phyloP scores from a whole-genome alignment of 2,888 invertebrate genomes.

The Protophormia terraenovae region DNA sequence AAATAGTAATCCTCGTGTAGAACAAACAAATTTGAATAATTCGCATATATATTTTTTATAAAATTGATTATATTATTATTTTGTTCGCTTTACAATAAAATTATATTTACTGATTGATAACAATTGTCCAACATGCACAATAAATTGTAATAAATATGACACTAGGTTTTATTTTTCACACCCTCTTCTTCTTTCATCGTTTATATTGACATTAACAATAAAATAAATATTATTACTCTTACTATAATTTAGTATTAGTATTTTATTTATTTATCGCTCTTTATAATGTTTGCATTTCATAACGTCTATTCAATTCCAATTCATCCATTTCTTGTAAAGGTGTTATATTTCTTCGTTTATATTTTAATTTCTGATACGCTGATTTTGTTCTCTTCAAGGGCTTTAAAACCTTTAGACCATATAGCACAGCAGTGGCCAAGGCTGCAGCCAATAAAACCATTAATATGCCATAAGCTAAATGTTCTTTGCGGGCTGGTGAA shows the following conservation, averaged over 20 bases:
- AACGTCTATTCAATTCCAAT: conserved; percentile 54
- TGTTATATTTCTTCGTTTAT: conserved; percentile 67
- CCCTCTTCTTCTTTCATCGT: neutral
- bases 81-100: too few species aligned
- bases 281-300: conserved; percentile 55
- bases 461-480: conserved; percentile 68
- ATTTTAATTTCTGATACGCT: conserved; percentile 65
- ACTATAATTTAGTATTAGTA: neutral
- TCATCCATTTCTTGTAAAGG: conserved; percentile 71
- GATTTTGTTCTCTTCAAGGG: conserved; percentile 68
- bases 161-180: neutral
- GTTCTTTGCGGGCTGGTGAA: conserved; percentile 60
- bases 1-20: too few species aligned
- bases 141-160: conserved; percentile 1
- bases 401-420: conserved; percentile 64
- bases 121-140: conserved; percentile 4
- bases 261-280: neutral
- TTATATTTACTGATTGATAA: too few species aligned
- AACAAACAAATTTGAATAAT: too few species aligned
- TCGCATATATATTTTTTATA: too few species aligned
- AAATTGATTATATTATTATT: neutral
- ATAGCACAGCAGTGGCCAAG: conserved; percentile 66
- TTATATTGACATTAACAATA: neutral
- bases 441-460: conserved; percentile 68
- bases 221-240: neutral